These are phyloP conservation scores for Drosophila vallismaia DNA, from an alignment of 2,888 invertebrate genomes.

Conservation along the genomic window DNA sequence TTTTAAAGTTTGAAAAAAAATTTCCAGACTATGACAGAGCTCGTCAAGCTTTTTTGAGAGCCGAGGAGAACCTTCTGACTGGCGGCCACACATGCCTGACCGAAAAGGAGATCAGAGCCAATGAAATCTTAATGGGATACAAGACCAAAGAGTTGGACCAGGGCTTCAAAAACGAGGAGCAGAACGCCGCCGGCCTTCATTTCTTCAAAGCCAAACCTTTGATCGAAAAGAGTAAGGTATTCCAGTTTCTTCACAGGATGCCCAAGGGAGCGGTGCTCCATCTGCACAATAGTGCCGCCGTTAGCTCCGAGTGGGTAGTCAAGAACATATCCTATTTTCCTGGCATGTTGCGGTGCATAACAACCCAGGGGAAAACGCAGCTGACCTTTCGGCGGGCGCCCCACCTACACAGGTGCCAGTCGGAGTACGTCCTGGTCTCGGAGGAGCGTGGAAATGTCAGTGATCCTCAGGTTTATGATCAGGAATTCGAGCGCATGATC, in stretches of 20 bases:
- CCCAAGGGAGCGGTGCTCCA: conserved; percentile 86
- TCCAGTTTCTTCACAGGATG: conserved; percentile 85
- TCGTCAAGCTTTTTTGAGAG: conserved; percentile 76
- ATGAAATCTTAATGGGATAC: conserved; percentile 77
- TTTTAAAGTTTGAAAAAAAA: neutral
- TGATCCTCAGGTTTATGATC: conserved; percentile 85
- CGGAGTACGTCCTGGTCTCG: conserved; percentile 67
- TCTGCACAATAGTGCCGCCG: conserved; percentile 85
- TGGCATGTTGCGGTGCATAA: conserved; percentile 75
- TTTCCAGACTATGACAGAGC: conserved; percentile 56
- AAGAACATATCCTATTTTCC: conserved; percentile 85
- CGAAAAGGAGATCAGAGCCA: conserved; percentile 68
- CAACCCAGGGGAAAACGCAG: conserved; percentile 48
- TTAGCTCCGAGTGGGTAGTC: conserved; percentile 85
- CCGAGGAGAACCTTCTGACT: conserved; percentile 78
- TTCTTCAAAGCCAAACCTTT: conserved; percentile 85
- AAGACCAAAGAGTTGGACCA: conserved; percentile 73
- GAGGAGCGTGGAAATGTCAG: conserved; percentile 82
- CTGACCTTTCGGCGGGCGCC: conserved; percentile 65
- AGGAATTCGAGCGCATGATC: conserved; percentile 85
- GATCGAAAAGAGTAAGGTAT: conserved; percentile 86
- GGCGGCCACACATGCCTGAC: conserved; percentile 76
- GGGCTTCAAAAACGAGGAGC: conserved; percentile 72
- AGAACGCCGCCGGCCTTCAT: conserved; percentile 84
- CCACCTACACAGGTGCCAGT: conserved; percentile 61